Conservation (phyloP, 1,140 invertebrate genomes). For the Trachymyrmex septentrionalis region DNA sequence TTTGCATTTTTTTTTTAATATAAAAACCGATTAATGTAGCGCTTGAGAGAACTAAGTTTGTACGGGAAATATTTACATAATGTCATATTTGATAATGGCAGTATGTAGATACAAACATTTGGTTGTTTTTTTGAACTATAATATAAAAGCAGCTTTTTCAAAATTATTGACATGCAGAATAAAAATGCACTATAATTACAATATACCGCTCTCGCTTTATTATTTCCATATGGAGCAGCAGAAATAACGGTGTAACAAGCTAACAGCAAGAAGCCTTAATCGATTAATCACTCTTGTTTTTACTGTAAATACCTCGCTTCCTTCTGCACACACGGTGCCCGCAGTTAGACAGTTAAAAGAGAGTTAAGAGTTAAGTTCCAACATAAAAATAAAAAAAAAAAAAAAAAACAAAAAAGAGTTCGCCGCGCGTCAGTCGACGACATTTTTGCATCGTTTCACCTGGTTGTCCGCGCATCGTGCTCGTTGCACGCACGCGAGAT, state of each 20-base stretch:
- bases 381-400: not conserved
- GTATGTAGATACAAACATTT: not conserved
- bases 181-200: not conserved
- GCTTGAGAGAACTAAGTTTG: not conserved
- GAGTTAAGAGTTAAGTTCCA: not conserved
- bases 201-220: not conserved
- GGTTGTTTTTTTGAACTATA: not conserved
- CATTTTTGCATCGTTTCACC: slow-evolving; percentile 15
- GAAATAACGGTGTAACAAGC: slow-evolving; percentile 9
- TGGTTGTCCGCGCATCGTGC: slow-evolving; percentile 7
- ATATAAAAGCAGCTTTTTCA: not conserved
- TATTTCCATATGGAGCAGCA: not conserved
- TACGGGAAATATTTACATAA: not conserved
- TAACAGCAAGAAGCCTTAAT: slow-evolving; percentile 4
- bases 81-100: not conserved
- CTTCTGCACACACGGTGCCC: too few relatives aligned
- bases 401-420: too few relatives aligned
- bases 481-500: slow-evolving; percentile 17
- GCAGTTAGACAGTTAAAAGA: not conserved
- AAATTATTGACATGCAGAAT: not conserved
- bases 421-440: not conserved
- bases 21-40: slow-evolving; percentile 2
- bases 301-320: too few relatives aligned
- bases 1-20: not conserved
- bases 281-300: slow-evolving; percentile 8